Base-by-base conservation (phyloP, 1,140 invertebrate genomes). In the Diuraphis noxia region DNA sequence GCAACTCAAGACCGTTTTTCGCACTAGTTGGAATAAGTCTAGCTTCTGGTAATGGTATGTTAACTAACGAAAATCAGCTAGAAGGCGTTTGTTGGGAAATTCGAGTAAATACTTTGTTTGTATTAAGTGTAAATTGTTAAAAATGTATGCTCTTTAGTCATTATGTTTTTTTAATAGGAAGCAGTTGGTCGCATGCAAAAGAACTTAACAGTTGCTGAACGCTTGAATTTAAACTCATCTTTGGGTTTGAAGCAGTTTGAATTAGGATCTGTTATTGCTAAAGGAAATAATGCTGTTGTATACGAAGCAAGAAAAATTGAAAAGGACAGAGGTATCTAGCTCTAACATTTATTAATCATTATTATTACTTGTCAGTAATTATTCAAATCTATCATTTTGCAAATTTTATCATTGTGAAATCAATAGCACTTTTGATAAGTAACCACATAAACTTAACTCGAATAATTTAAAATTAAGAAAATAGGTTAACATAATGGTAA, bases 241-340 rank as follows among this genome's bases (percentile, higher is more conserved):
- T 94, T 86, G 93, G 94, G 46, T 89, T 94, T 97, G 36, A 94
- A 95, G 40, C 94, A 96, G 93, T 95, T 97, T 92, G 94, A 95
- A 89, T 94, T 97, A 92, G 97, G 96, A 6, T 94, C 95, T 40
- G 94, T 95, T 0, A 96, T 98, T 92, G 96, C 96, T 19, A 97
- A 98, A 94, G 97, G 97, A 41, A 96, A 96, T 93, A 97, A 96
- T 92, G 97, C 96, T 77, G 97, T 96, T 56, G 97, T 98, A 10
- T 97, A 98, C 93, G 95, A 96, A 41, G 96, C 96, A 77, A 19
- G 92, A 93, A 87, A 93, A 92, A 85, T 49, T 23, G 91, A 92
- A 82, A 63, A 89, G 10, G 56, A 82, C 92, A 86, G 85, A 82
- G 92, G 63, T 86, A 46, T 52, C 7, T 40, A 36, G 23, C 25